Evolutionary conservation across 1,140 invertebrate genomes (phyloP), one percentile per base, ranked within the genome.

Genomic region (Gryon sp.): DNA sequence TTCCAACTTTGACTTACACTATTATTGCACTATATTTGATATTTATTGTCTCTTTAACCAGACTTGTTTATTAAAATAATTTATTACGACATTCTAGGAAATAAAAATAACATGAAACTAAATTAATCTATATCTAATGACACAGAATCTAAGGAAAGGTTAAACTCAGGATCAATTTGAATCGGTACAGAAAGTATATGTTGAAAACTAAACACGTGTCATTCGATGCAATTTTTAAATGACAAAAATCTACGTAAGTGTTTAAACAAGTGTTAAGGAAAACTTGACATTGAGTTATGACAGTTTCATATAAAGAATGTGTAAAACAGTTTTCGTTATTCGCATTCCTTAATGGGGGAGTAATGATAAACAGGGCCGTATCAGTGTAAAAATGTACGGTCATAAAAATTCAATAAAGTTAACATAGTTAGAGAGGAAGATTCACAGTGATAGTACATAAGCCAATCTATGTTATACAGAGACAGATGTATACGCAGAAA

Each of bases 391-490:
- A 46, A 32, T 20, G 41, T 74, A 69, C 62, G 59, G 52, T 55
- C 48, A 69, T 30, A 36, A 22, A 59, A 69, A 59, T 48, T 60
- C 30, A 34, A 43, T 45, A 60, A 76, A 50, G 45, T 19, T 40
- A 73, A 68, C 50, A 68, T 34, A 70, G 22, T 43, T 38, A 68
- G 22, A 68, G 41, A 32, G 69, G n/a, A 38, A 40, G 48, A 57
- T 59, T 59, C 55, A 80, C 73, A 82, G 66, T 69, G 60, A 80
- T 55, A 82, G 70, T 74, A 80, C 76, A 78, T 76, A 72, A 82
- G 76, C 77, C 78, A 80, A 80, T 76, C 80, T 82, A 82, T 78
- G 26, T 65, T 73, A 73, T 66, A 82, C 52, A 83, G 43, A 63
- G 68, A 76, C 52, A 81, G 63, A 78, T 62, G 15, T 63, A 43